Base-by-base conservation (phyloP, 2,113 vertebrate genomes). In the Oceanites oceanicus region DNA sequence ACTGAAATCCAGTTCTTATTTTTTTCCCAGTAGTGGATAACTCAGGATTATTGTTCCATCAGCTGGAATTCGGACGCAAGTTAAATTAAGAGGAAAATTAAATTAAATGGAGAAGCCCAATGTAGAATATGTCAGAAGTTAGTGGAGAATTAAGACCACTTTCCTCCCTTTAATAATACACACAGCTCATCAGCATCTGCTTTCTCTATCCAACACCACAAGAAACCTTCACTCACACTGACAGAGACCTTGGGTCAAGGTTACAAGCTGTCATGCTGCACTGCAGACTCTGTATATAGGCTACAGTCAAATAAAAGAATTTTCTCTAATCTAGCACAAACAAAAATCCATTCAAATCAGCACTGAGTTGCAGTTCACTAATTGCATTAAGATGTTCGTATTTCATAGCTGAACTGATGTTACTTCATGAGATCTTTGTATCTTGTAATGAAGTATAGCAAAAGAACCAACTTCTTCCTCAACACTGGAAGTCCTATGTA, bases 351-450 rank as follows among this genome's bases (percentile, higher is more conserved):
- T 13, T 10, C 42, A 58, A 59, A 76, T 17, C 20, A 71, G 38
- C 26, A 79, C 42, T 2, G 7, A 77, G 15, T 6, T 68, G 55
- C 62, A 92, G 59, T 52, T 75, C n/a, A 40, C 52, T 49, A 83
- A 65, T 72, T 50, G 36, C 2, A 2, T 58, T 29, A 72, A 44
- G 26, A 59, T 15, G 8, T 1, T 1, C 0, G 5, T 8, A 88
- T 38, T 63, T 91, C 55, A 76, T 9, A 70, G 75, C 22, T 30
- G 3, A 90, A 88, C 11, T 10, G 42, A 66, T 47, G 65, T 25
- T 66, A 63, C 23, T 47, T 63, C 12, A 6, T 22, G 42, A 77
- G 42, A 81, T 34, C 59, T 66, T 55, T 11, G 0, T 23, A 70
- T 19, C 75, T 36, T 34, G 44, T 23, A 74, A 50, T 13, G 10